Evolutionary conservation across 2,797 vertebrate species (phyloP), one percentile per base, ranked within the genome.

Genomic region (Scolopax rusticola): DNA sequence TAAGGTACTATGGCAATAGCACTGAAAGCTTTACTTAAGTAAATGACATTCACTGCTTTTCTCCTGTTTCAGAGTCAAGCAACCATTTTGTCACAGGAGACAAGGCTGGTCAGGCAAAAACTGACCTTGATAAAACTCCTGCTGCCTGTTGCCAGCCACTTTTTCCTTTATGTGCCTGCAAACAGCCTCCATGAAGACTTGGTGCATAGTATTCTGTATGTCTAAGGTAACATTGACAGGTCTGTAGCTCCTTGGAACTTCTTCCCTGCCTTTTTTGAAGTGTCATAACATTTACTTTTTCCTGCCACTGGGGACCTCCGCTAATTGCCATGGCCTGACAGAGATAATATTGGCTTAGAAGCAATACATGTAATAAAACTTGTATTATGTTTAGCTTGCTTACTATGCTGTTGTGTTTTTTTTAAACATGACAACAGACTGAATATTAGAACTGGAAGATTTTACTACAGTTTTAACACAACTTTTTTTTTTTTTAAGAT

Each of bases 81-180:
- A 36, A 70, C 4, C 36, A 36, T 28, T 71, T 88, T 17, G 36
- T 17, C 20, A 75, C 11, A 4, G 2, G 25, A 90, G 6, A 53
- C 16, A 54, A 84, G n/a, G 17, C 2, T 41, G 7, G 25, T n/a
- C 13, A 6, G 15, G 38, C 13, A 74, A 60, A 90, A 74, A 69
- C 3, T n/a, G 16, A 15, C n/a, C n/a, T 33, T 6, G 2, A 12
- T 19, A 79, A 47, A 69, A 64, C 10, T 3, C n/a, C 30, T 6
- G 8, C 0, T 38, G 38, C 28, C 36, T 85, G 56, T 17, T 47
- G 30, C 7, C 50, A 64, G 67, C 1, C 0, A 12, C 3, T 5
- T 85, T 70, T 84, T 64, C 18, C 51, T 69, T 80, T 40, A 82
- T 1, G 2, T 27, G 12, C 51, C 40, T 48, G 30, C 7, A 67